Percentiles rank a stretch among this genome's conserved stretches.
These are phyloP conservation scores for Philopedon plagiatum DNA, from an alignment of 2,888 invertebrate species.

Conservation along the genomic window DNA sequence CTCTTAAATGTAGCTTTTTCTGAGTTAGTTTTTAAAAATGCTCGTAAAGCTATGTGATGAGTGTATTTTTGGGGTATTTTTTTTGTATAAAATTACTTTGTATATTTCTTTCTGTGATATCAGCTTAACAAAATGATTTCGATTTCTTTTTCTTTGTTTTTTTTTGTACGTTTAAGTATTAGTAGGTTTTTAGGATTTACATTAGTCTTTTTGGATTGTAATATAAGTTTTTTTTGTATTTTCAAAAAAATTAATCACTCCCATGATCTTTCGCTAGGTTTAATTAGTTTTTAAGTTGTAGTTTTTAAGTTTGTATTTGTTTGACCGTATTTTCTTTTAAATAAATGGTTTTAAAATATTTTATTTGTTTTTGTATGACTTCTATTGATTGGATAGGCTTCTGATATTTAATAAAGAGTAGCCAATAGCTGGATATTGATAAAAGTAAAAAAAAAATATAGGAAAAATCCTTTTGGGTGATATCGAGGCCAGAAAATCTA, in stretches of 20 bases:
- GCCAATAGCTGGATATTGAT: no score
- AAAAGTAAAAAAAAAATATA: no score
- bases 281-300: constrained; percentile 35
- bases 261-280: constrained; percentile 53
- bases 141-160: constrained; percentile 13
- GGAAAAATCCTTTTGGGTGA: no score
- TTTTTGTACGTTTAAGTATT: constrained; percentile 3
- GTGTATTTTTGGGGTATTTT: constrained; percentile 53
- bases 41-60: constrained; percentile 67
- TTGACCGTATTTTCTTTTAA: constrained; percentile 6
- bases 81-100: constrained; percentile 54
- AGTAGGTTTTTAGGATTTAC: constrained; percentile 39
- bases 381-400: no score
- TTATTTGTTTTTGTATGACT: neutral
- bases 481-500: no score
- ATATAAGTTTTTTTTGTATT: constrained; percentile 33
- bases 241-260: constrained; percentile 42
- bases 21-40: constrained; percentile 57
- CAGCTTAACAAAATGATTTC: constrained; percentile 62
- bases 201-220: constrained; percentile 48
- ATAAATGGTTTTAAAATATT: constrained; percentile 15
- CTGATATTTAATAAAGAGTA: no score
- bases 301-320: constrained; percentile 2
- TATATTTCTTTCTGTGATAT: constrained; percentile 66
- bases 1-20: constrained; percentile 56